Evolutionary conservation across 2,888 invertebrate species (phyloP).

Genomic region (Polyommatus iphigenia): DNA sequence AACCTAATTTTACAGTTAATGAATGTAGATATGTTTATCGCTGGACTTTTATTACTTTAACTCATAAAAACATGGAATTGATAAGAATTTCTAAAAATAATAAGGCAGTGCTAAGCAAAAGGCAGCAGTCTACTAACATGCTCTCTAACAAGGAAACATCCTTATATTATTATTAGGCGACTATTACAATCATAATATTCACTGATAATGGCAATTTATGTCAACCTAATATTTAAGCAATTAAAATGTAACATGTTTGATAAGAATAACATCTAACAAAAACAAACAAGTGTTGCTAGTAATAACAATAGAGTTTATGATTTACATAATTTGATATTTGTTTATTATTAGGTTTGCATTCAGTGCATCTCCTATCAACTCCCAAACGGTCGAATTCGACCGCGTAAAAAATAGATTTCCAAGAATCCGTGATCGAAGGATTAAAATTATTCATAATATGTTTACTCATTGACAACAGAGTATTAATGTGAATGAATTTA

Average conservation of each 20-base stretch:
- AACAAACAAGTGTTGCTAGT: not conserved
- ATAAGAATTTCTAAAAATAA: not conserved
- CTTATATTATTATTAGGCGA: not conserved
- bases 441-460: constrained; percentile 4
- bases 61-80: not conserved
- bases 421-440: too few relatives aligned
- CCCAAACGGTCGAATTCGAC: too few relatives aligned
- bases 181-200: not conserved
- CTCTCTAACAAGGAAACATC: not conserved
- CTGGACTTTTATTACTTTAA: not conserved
- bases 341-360: constrained; percentile 5
- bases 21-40: not conserved
- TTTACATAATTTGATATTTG: not conserved
- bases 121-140: not conserved
- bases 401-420: too few relatives aligned
- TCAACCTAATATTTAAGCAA: constrained; percentile 20
- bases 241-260: constrained; percentile 18
- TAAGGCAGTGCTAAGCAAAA: not conserved
- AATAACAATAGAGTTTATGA: not conserved
- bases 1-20: not conserved
- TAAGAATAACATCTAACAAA: constrained; percentile 2
- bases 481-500: not conserved
- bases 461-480: not conserved
- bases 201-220: constrained; percentile 25
- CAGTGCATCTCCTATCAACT: too few relatives aligned